A percentile compares a stretch with the other conserved stretches of the same genome.
These are phyloP conservation scores for Drosophila rufa DNA, from an alignment of 1,140 invertebrate genomes.

Conservation along the genomic window DNA sequence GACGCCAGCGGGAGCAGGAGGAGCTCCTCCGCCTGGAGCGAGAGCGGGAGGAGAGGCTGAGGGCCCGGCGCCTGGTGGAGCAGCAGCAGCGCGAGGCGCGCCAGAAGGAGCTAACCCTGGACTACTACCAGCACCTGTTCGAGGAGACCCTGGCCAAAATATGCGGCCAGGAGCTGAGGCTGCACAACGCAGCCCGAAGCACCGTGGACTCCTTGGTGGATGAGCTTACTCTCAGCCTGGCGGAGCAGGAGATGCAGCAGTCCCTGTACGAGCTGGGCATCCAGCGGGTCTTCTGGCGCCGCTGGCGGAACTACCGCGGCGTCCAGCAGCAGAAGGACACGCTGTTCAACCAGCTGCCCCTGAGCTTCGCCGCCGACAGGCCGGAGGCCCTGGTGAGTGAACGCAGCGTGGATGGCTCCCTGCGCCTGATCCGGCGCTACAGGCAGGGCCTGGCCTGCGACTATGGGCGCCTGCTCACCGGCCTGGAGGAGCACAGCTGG, in stretches of 20 bases:
- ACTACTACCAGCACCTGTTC: constrained; percentile 42
- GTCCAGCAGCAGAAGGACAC: constrained; percentile 51
- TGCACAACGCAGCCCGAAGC: background rate
- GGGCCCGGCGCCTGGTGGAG: background rate
- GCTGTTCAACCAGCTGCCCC: constrained; percentile 51
- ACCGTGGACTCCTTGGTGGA: constrained; percentile 54
- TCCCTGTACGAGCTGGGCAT: constrained; percentile 48
- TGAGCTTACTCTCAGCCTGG: constrained; percentile 39
- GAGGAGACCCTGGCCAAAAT: constrained; percentile 18
- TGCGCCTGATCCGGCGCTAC: constrained; percentile 74
- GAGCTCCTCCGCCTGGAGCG: background rate
- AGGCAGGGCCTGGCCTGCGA: constrained; percentile 68
- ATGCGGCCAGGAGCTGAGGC: constrained; percentile 16
- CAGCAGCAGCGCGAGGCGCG: background rate
- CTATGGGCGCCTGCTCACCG: constrained; percentile 53
- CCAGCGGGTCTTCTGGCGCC: constrained; percentile 47
- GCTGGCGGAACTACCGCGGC: constrained; percentile 60
- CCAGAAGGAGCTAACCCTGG: background rate
- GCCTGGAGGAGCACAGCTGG: constrained; percentile 46
- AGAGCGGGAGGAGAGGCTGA: background rate
- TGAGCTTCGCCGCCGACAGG: constrained; percentile 48
- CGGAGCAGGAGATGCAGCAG: background rate
- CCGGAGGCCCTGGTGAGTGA: constrained; percentile 14
- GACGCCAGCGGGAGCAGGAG: constrained; percentile 9
- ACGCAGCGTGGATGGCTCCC: constrained; percentile 15